Evolutionary conservation across 2,888 invertebrate species (phyloP).

Genomic region (Pristionchus arcanus): DNA sequence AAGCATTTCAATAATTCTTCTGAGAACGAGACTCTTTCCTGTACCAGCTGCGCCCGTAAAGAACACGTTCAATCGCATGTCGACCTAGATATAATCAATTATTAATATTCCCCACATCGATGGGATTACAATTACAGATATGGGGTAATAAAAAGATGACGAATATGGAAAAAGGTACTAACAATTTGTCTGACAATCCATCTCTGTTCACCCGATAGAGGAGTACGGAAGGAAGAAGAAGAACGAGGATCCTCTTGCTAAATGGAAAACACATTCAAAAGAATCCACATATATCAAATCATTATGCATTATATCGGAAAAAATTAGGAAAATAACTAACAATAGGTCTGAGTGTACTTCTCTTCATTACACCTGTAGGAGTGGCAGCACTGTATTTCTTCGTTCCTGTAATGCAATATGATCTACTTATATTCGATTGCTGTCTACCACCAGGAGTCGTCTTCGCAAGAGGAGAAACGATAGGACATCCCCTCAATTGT

Average conservation of each 20-base stretch:
- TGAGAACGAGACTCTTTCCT: conserved; percentile 92
- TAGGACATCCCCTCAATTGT: conserved; percentile 55
- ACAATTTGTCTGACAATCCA: conserved; percentile 59
- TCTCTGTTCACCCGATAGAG: conserved; percentile 61
- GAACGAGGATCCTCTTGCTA: conserved; percentile 25
- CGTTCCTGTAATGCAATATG: background rate
- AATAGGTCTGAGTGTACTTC: conserved; percentile 39
- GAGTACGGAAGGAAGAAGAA: conserved; percentile 2
- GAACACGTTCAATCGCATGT: conserved; percentile 50
- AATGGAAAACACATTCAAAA: no score
- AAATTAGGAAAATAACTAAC: background rate
- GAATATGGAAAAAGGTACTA: conserved; percentile 4
- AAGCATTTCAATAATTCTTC: conserved; percentile 89
- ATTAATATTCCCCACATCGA: background rate
- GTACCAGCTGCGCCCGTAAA: conserved; percentile 93
- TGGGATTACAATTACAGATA: no score
- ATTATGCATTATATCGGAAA: background rate
- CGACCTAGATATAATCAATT: background rate
- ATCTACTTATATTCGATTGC: background rate
- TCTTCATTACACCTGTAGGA: conserved; percentile 32
- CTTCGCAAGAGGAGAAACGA: conserved; percentile 42
- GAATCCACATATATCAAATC: background rate
- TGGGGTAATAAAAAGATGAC: background rate
- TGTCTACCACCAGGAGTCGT: background rate
- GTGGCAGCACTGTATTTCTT: background rate